Evolutionary conservation across 2,113 vertebrate species (phyloP).

Genomic region (Lepus timidus): DNA sequence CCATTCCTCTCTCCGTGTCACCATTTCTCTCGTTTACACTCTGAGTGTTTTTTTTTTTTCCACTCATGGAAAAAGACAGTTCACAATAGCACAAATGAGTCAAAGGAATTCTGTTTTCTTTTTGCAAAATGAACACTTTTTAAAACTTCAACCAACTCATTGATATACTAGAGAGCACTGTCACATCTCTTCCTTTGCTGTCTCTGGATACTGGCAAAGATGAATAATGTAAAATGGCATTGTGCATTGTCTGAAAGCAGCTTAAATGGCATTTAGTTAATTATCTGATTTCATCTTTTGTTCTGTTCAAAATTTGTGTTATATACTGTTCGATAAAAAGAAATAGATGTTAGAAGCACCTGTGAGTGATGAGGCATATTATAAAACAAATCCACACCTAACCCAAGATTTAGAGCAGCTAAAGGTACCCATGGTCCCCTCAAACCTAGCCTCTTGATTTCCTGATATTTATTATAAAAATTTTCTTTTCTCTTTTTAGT

Average conservation of each 20-base stretch:
- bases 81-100: slow-evolving; percentile 11
- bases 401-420: background rate
- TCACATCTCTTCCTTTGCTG: background rate
- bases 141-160: background rate
- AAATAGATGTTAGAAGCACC: background rate
- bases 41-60: background rate
- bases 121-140: slow-evolving; percentile 20
- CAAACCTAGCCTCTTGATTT: background rate
- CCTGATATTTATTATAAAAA: background rate
- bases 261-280: background rate
- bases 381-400: background rate
- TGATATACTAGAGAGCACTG: background rate
- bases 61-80: background rate
- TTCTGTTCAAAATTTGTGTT: background rate
- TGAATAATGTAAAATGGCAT: background rate
- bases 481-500: background rate
- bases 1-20: background rate
- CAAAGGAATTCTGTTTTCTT: slow-evolving; percentile 35
- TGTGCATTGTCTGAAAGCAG: background rate
- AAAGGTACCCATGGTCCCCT: fast-evolving
- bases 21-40: background rate
- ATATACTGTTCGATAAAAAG: background rate
- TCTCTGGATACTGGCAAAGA: background rate
- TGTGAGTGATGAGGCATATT: background rate
- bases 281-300: background rate